Conservation (phyloP, 2,797 vertebrate genomes). For the Enteromius paludinosus region DNA sequence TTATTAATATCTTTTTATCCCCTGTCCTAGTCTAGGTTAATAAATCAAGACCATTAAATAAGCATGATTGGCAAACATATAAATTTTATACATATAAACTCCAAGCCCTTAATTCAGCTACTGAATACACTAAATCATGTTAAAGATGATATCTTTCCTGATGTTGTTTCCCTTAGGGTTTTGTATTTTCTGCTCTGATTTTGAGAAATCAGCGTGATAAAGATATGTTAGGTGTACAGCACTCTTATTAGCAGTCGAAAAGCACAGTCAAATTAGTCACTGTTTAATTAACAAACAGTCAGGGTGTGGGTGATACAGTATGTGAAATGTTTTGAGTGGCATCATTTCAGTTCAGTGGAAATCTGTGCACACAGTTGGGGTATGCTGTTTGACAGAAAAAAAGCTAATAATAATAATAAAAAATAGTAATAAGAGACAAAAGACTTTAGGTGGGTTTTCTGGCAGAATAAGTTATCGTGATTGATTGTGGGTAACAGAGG, state of each 20-base stretch:
- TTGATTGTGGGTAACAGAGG: slow-evolving; percentile 22
- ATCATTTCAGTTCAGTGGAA: background rate
- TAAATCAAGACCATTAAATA: background rate
- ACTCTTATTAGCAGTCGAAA: background rate
- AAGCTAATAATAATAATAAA: background rate
- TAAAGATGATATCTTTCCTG: background rate
- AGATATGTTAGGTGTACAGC: background rate
- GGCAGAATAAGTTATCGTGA: slow-evolving; percentile 29
- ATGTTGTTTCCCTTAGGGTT: background rate
- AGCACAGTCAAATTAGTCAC: background rate
- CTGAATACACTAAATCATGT: background rate
- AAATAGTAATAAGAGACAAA: slow-evolving; percentile 9
- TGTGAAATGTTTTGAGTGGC: background rate
- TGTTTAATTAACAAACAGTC: background rate
- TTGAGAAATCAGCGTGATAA: background rate
- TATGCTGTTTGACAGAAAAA: background rate
- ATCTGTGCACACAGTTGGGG: background rate
- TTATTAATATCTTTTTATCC: background rate
- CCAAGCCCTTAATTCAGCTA: background rate
- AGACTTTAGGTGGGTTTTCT: slow-evolving; percentile 26
- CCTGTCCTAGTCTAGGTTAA: background rate
- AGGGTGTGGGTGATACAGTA: too few relatives aligned
- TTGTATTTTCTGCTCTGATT: background rate
- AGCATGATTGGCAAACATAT: background rate
- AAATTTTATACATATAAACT: background rate